Conservation (phyloP, 1,140 invertebrate genomes). For the Conopomorpha cramerella region DNA sequence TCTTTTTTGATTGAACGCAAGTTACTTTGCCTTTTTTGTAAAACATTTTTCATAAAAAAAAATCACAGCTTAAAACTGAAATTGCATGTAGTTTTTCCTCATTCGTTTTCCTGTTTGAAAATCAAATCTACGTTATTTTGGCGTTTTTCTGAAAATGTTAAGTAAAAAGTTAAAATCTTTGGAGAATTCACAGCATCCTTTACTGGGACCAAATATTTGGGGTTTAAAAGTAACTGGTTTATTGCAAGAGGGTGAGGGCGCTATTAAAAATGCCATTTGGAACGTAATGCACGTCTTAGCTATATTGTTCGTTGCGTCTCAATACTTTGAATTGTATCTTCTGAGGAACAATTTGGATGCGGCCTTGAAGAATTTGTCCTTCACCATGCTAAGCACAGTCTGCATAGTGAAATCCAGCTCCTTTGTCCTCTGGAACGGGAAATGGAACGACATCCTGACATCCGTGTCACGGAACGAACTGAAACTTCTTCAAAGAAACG, state of each 20-base stretch:
- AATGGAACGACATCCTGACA: slow-evolving; percentile 25
- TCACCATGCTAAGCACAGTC: slow-evolving; percentile 33
- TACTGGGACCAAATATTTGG: slow-evolving; percentile 28
- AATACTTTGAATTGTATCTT: slow-evolving; percentile 35
- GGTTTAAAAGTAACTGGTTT: slow-evolving; percentile 28
- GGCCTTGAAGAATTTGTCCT: slow-evolving; percentile 31
- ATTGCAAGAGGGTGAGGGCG: slow-evolving; percentile 20
- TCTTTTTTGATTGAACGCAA: too few species aligned
- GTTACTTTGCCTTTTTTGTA: too few species aligned
- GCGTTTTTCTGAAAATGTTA: slow-evolving; percentile 4
- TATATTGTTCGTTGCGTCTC: slow-evolving; percentile 28
- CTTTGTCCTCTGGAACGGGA: slow-evolving; percentile 27
- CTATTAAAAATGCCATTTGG: slow-evolving; percentile 11
- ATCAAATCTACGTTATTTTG: too few species aligned
- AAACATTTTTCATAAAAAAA: too few species aligned
- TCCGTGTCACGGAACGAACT: slow-evolving; percentile 26
- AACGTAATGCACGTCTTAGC: slow-evolving; percentile 22
- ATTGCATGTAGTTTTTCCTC: too few species aligned
- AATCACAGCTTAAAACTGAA: too few species aligned
- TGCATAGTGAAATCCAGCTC: slow-evolving; percentile 31
- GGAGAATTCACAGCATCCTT: slow-evolving; percentile 20
- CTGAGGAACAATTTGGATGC: slow-evolving; percentile 22
- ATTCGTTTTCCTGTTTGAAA: too few species aligned
- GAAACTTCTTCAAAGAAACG: slow-evolving; percentile 16
- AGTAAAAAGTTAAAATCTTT: slow-evolving; percentile 10